Evolutionary conservation across 2,113 vertebrate genomes (phyloP), one percentile per base, ranked within the genome.

Genomic region (Ammospiza caudacuta): DNA sequence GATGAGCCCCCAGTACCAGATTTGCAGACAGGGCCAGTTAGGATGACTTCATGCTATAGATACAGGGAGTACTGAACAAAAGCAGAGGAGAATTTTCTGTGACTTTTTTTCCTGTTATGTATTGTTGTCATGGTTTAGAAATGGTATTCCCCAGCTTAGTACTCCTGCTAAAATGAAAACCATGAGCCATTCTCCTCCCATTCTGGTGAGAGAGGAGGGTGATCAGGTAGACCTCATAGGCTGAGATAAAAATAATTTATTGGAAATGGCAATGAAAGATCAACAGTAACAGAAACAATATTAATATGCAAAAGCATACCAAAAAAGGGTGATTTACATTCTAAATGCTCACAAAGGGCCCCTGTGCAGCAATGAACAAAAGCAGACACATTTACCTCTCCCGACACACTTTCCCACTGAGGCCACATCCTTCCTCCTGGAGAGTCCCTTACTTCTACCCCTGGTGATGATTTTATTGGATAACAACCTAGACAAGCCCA

Each of bases 321-420:
- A n/a, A 37, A 73, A 39, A 18, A 58, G 20, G 1, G 9, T 29
- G 20, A 44, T 44, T 51, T 58, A 28, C 10, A 46, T 52, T 37
- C 12, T 24, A 44, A 81, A 67, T 44, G 3, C 19, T 74, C 61
- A 28, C 6, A 6, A 2, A 35, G 13, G 14, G 31, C 7, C 5
- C 7, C 43, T 15, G 7, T 11, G 39, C 10, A 52, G n/a, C 33
- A 74, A 15, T n/a, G 39, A 67, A 39, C 15, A n/a, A 33, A 15
- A 9, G 12, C 13, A 66, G 19, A 67, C 1, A 1, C 1, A 13
- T 44, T 74, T 59, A 13, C 23, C 3, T 28, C 15, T 39, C 23
- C 33, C 13, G 7, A 12, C 28, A 44, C 15, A 4, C 6, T 52
- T 61, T 31, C 28, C 33, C 6, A 41, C 10, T 0, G 0, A 44